Percentiles rank a stretch among this genome's conserved stretches.
Evolutionary conservation across 2,888 invertebrate genomes (phyloP).

Genomic region (Dione juno): DNA sequence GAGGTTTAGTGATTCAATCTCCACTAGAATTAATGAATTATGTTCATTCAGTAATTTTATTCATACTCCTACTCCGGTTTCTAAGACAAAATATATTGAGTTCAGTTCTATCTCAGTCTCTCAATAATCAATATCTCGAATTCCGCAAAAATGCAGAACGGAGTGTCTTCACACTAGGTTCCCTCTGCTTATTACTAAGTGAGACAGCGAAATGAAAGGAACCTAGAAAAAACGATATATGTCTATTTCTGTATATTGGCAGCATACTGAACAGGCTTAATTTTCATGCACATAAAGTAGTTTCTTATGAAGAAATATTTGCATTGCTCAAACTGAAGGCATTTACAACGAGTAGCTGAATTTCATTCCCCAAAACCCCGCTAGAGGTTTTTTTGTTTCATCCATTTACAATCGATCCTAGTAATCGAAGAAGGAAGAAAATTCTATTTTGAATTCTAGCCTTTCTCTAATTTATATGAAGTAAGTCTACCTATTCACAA

Average conservation of each 20-base stretch:
- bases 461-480: not conserved
- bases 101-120: no score
- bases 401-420: not conserved
- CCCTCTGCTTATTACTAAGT: no score
- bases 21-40: no score
- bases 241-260: not conserved
- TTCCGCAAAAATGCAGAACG: no score
- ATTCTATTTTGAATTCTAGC: not conserved
- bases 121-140: no score
- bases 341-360: not conserved
- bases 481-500: no score
- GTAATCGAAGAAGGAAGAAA: not conserved
- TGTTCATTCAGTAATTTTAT: no score
- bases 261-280: not conserved
- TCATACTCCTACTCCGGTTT: no score
- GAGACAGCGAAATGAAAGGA: no score
- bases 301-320: constrained; percentile 20
- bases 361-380: not conserved
- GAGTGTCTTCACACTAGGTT: no score
- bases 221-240: not conserved
- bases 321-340: constrained; percentile 10
- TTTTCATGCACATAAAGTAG: constrained; percentile 4
- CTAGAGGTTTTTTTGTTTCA: not conserved
- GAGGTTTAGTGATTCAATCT: no score
- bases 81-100: no score